A percentile compares a stretch with the other conserved stretches of the same genome.
Conservation (phyloP, 2,888 invertebrate genomes). For the Melanchra persicariae region DNA sequence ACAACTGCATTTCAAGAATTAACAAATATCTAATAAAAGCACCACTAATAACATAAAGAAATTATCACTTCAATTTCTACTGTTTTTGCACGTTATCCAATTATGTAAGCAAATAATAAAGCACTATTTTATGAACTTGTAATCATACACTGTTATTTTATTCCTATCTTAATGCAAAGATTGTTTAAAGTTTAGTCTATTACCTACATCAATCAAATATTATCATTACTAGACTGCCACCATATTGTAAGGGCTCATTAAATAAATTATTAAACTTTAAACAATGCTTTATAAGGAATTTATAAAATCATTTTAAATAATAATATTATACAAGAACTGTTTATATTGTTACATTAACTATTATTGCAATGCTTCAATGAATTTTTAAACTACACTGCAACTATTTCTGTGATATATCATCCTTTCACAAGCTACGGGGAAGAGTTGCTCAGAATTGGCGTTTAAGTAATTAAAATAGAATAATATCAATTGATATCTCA, state of each 20-base stretch:
- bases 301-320: conserved; percentile 45
- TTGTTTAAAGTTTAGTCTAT: conserved; percentile 61
- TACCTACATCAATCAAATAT: conserved; percentile 6
- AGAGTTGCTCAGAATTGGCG: conserved; percentile 68
- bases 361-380: conserved; percentile 56
- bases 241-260: conserved; percentile 9
- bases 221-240: conserved; percentile 29
- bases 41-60: conserved; percentile 55
- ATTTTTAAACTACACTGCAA: conserved; percentile 61
- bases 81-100: conserved; percentile 64
- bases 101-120: conserved; percentile 54
- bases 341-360: conserved; percentile 44
- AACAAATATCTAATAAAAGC: background rate
- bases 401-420: conserved; percentile 83
- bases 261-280: conserved; percentile 47
- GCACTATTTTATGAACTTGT: conserved; percentile 58
- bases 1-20: conserved; percentile 4
- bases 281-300: conserved; percentile 41
- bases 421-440: conserved; percentile 70
- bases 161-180: conserved; percentile 23
- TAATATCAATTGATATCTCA: conserved; percentile 34
- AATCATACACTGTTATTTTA: conserved; percentile 55
- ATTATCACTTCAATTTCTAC: conserved; percentile 45
- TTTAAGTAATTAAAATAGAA: conserved; percentile 25
- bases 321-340: conserved; percentile 38